phyloP scores from a whole-genome alignment of 2,888 invertebrate genomes.

The Antheraea assamensis region DNA sequence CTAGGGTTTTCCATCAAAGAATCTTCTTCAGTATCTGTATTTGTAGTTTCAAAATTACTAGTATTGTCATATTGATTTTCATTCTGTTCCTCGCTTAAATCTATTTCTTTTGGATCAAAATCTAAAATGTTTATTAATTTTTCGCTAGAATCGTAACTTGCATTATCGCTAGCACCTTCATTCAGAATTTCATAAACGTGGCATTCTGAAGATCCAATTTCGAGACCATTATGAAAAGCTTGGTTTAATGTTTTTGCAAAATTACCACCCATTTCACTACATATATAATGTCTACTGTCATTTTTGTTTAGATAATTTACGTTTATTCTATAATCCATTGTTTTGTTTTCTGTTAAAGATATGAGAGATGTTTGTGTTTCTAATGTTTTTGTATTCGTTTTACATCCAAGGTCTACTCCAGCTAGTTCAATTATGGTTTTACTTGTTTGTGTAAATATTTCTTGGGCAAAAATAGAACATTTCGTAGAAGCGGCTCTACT shows the following conservation, averaged over 20 bases:
- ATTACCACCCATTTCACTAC: neutral
- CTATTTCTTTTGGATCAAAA: slow-evolving; percentile 44
- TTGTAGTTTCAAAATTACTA: slow-evolving; percentile 46
- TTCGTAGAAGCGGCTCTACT: slow-evolving; percentile 39
- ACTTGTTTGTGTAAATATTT: slow-evolving; percentile 81
- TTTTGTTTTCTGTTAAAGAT: slow-evolving; percentile 63
- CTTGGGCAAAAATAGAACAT: slow-evolving; percentile 53
- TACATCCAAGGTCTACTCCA: slow-evolving; percentile 49
- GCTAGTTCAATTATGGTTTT: slow-evolving; percentile 81
- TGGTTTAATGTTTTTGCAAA: slow-evolving; percentile 11
- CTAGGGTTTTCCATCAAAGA: slow-evolving; percentile 55
- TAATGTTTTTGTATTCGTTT: slow-evolving; percentile 43
- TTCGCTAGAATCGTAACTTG: slow-evolving; percentile 42
- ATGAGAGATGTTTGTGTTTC: slow-evolving; percentile 72
- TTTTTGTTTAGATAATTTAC: slow-evolving; percentile 23
- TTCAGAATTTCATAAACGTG: slow-evolving; percentile 45
- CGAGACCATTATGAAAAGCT: slow-evolving; percentile 33
- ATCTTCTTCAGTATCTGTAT: slow-evolving; percentile 65
- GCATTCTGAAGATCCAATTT: slow-evolving; percentile 56
- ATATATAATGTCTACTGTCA: slow-evolving; percentile 1
- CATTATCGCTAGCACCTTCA: slow-evolving; percentile 32
- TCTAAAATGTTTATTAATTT: slow-evolving; percentile 41
- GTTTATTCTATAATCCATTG: slow-evolving; percentile 57
- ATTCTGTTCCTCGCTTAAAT: slow-evolving; percentile 36
- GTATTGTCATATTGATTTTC: slow-evolving; percentile 39